Evolutionary conservation across 2,113 vertebrate genomes (phyloP).

Genomic region (Sebastes schlegelii): DNA sequence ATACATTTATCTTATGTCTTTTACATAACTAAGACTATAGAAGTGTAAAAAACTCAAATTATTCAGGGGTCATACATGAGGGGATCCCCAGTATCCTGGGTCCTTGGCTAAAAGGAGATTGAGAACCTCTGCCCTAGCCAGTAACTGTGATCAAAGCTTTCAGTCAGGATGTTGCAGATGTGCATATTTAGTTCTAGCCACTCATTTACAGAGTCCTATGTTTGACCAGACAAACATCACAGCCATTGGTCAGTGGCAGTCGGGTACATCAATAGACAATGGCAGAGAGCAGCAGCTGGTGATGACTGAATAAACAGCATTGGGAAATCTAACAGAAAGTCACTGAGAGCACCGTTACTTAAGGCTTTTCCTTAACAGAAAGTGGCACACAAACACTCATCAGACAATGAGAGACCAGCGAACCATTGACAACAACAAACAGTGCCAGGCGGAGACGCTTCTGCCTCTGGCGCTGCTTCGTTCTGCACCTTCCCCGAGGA

Average conservation of each 20-base stretch:
- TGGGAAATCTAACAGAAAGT: conserved; percentile 52
- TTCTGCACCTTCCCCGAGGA: conserved; percentile 47
- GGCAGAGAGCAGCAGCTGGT: conserved; percentile 54
- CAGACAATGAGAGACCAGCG: conserved; percentile 40
- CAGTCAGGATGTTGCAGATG: not conserved
- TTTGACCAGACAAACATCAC: conserved; percentile 47
- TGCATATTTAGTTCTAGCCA: conserved; percentile 12
- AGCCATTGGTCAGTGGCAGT: conserved; percentile 31
- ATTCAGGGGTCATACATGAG: not conserved
- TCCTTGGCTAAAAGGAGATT: no score
- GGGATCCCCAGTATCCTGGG: no score
- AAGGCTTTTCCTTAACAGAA: conserved; percentile 41
- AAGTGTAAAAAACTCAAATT: not conserved
- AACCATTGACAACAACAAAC: conserved; percentile 57
- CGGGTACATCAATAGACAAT: conserved; percentile 53
- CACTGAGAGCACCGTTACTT: conserved; percentile 24
- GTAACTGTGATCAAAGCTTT: conserved; percentile 7
- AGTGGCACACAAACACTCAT: conserved; percentile 40
- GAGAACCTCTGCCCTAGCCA: no score
- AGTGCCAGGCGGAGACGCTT: conserved; percentile 51
- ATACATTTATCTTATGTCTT: not conserved
- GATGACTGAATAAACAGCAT: conserved; percentile 58
- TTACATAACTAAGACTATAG: not conserved
- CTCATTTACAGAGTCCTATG: conserved; percentile 39
- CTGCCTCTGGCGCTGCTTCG: conserved; percentile 41